Percentiles rank a stretch among this genome's conserved stretches.
These are phyloP conservation scores for Dolichotis patagonum DNA, from an alignment of 2,113 vertebrate genomes.

Conservation along the genomic window DNA sequence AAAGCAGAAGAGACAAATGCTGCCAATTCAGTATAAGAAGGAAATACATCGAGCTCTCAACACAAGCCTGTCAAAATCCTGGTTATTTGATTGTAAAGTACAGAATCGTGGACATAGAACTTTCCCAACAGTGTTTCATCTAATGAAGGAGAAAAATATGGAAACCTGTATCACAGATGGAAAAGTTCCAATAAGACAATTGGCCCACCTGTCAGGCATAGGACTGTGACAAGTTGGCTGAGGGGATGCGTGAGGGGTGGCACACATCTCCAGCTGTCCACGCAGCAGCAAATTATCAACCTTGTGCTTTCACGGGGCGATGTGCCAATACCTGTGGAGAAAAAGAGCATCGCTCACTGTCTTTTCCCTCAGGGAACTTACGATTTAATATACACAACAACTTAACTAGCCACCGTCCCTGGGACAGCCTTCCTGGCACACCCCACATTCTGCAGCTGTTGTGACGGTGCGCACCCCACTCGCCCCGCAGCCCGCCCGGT, in stretches of 20 bases:
- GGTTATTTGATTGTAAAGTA: background rate
- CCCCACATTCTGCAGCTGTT: background rate
- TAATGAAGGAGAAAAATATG: background rate
- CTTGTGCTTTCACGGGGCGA: background rate
- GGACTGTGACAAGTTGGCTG: no score
- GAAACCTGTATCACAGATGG: background rate
- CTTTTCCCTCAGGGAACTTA: background rate
- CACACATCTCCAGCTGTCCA: background rate
- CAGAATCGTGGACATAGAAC: background rate
- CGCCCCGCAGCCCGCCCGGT: background rate
- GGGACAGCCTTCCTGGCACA: background rate
- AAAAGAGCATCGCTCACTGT: background rate
- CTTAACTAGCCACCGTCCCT: background rate
- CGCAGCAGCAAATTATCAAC: background rate
- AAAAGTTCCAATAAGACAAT: rapidly evolving
- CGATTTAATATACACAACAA: background rate
- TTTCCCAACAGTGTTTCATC: background rate
- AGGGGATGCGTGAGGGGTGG: no score
- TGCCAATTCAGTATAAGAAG: no score
- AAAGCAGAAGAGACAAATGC: background rate
- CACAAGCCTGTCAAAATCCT: background rate
- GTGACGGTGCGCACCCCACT: background rate
- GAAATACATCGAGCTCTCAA: background rate
- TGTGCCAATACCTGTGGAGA: background rate
- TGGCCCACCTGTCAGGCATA: background rate